Evolutionary conservation across 2,113 vertebrate genomes (phyloP), one percentile per base, ranked within the genome.

Genomic region (Sinocyclocheilus rhinocerous): DNA sequence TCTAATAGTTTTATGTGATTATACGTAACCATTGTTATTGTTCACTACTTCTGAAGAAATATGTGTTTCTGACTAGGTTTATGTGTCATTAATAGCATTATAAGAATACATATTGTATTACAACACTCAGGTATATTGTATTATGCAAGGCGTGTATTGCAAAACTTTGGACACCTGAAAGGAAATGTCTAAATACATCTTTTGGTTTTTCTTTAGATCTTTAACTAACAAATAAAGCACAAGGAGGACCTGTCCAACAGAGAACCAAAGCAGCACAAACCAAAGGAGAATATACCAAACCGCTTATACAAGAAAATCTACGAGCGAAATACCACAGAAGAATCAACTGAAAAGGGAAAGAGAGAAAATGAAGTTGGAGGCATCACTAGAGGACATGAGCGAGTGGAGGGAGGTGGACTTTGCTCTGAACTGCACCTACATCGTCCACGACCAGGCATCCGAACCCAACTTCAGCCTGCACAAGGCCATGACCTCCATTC

Each of bases 401-500:
- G 29, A 88, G 2, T 95, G 95, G 95, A 87, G 89, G 78, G 95
- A 95, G 88, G 65, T 89, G 65, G 94, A 95, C 85, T 95, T 95
- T 6, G 93, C 93, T 52, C 88, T 92, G 45, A 94, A 92, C 89
- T 94, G 93, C 91, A 95, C 95, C 75, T 94, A 95, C 92, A 94
- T 95, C 4, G 94, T 95, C 10, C 94, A 91, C 0, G 94, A 95
- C 89, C 95, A 95, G 87, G 88, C 89, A 22, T 90, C 91, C 0
- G 93, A 94, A 69, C 92, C 92, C 2, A 90, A 87, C 36, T 93
- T 94, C 82, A 89, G 87, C 52, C 80, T 94, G 6, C 94, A 95
- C 70, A 92, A 88, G 88, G 95, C 93, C 50, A 92, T 94, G 93
- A 95, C 92, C 7, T 95, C 95, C 88, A 93, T 95, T 42, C 95